A percentile compares a stretch with the other conserved stretches of the same genome.
Evolutionary conservation across 2,888 invertebrate species (phyloP).

Genomic region (Rotaria sp.): DNA sequence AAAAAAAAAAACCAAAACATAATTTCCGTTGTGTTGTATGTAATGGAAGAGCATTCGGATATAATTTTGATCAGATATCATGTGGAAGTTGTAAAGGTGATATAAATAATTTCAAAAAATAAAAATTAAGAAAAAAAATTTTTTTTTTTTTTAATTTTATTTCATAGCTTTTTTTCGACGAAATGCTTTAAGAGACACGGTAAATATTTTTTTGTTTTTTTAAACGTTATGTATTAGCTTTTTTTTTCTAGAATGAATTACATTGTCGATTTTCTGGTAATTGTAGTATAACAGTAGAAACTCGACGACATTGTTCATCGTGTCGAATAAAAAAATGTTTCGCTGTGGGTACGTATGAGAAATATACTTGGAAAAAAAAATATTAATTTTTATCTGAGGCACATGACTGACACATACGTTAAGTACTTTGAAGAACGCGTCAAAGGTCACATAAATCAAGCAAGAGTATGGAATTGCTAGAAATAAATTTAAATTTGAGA

Average conservation of each 20-base stretch:
- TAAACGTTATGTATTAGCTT: background rate
- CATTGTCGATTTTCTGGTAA: background rate
- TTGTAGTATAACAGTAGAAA: background rate
- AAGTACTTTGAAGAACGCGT: background rate
- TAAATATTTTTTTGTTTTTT: background rate
- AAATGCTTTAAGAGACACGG: background rate
- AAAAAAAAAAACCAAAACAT: background rate
- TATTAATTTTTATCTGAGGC: accelerated
- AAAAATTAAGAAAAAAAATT: background rate
- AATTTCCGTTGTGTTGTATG: background rate
- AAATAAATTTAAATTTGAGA: no score
- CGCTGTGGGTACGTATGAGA: background rate
- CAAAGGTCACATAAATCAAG: background rate
- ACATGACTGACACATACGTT: background rate
- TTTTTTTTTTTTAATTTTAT: background rate
- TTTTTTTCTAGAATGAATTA: background rate
- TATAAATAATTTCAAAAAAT: background rate
- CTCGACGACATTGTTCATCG: background rate
- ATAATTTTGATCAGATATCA: conserved; percentile 3
- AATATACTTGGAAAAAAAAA: no score
- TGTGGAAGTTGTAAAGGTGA: conserved; percentile 3
- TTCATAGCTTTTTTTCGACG: background rate
- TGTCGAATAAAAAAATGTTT: background rate
- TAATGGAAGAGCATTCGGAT: background rate
- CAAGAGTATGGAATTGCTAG: no score